These are phyloP conservation scores for Ibycter americanus DNA, from an alignment of 2,797 vertebrate genomes.

Conservation along the genomic window DNA sequence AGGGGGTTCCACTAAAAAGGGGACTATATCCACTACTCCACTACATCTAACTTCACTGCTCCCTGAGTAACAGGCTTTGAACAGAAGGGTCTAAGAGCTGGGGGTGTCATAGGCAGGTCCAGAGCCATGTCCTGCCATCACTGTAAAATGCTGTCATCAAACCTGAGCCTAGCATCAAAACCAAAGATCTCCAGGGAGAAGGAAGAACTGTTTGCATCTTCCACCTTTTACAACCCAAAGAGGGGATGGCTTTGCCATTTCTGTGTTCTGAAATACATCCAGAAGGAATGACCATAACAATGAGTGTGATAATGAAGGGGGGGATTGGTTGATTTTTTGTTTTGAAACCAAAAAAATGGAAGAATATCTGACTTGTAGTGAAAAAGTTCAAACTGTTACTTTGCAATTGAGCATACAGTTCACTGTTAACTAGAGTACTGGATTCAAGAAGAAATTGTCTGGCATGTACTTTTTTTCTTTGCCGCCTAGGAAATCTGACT, in stretches of 20 bases:
- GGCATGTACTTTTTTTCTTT: not conserved
- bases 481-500: not conserved
- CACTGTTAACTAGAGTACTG: not conserved
- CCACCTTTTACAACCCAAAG: not conserved
- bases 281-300: not conserved
- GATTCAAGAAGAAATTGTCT: not conserved
- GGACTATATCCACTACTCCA: not conserved
- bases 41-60: not conserved
- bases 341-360: not conserved
- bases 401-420: not conserved
- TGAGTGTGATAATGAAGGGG: not conserved
- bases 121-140: not conserved
- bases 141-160: not conserved
- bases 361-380: not conserved
- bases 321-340: accelerated
- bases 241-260: not conserved
- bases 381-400: not conserved
- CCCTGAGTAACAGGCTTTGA: not conserved
- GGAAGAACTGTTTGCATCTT: not conserved
- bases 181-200: not conserved
- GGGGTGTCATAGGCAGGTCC: accelerated
- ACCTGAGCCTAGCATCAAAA: not conserved
- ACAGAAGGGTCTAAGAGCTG: not conserved
- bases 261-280: not conserved
- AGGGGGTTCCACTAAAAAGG: not conserved